A percentile compares a stretch with the other conserved stretches of the same genome.
These are phyloP conservation scores for Autographa pulchrina DNA, from an alignment of 2,888 invertebrate species.

Conservation along the genomic window DNA sequence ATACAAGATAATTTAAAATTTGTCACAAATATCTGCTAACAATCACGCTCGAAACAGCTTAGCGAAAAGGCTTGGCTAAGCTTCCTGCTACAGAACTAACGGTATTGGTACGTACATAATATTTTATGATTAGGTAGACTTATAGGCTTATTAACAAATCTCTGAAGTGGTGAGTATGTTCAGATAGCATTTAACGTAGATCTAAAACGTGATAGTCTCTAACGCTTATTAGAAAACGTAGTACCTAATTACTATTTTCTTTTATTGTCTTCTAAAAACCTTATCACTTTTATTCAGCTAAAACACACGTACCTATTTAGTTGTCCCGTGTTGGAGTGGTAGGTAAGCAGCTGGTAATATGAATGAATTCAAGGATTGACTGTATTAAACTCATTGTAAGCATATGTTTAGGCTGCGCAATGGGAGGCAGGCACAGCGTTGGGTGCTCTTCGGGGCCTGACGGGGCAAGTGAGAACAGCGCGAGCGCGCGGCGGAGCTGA, in stretches of 20 bases:
- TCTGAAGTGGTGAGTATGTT: constrained; percentile 52
- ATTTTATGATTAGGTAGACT: constrained; percentile 34
- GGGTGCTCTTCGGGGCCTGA: constrained; percentile 95
- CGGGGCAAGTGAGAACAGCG: constrained; percentile 96
- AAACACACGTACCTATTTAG: constrained; percentile 39
- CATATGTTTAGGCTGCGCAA: constrained; percentile 78
- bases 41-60: constrained; percentile 72
- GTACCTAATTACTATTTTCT: constrained; percentile 37
- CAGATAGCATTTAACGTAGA: constrained; percentile 44
- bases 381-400: constrained; percentile 26
- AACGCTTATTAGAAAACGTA: constrained; percentile 54
- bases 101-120: constrained; percentile 52
- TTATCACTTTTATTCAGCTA: constrained; percentile 33
- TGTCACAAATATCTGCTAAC: constrained; percentile 62
- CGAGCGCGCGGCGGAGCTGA: constrained; percentile 92
- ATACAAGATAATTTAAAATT: constrained; percentile 23
- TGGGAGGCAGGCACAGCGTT: constrained; percentile 92
- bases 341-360: constrained; percentile 37
- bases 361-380: neutral
- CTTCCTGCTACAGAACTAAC: constrained; percentile 65
- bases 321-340: constrained; percentile 35
- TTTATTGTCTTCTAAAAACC: constrained; percentile 16
- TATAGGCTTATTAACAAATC: constrained; percentile 17
- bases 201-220: constrained; percentile 38
- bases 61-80: constrained; percentile 69